Evolutionary conservation across 2,888 invertebrate species (phyloP).

Genomic region (Mycalesis mineus): DNA sequence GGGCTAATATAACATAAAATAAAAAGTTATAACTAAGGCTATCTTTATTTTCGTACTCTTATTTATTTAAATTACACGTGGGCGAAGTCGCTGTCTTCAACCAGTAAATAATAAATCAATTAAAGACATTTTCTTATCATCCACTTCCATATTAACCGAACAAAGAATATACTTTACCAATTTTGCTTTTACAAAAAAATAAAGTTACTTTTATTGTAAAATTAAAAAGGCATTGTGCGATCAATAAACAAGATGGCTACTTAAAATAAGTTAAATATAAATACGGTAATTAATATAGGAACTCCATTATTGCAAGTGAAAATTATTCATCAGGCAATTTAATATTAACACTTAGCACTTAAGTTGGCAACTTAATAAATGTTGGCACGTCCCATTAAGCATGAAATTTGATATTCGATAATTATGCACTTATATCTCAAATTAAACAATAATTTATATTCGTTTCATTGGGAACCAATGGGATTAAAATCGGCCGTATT

Average conservation of each 20-base stretch:
- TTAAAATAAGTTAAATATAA: neutral
- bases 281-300: neutral
- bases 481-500: neutral
- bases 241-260: neutral
- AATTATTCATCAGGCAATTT: neutral
- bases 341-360: neutral
- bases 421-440: neutral
- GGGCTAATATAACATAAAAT: no score
- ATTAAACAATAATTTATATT: neutral
- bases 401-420: neutral
- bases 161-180: no score
- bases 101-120: no score
- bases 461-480: neutral
- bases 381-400: neutral
- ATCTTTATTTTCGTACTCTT: no score
- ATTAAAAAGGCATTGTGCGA: no score
- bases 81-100: no score
- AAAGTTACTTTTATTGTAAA: no score
- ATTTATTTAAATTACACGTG: no score
- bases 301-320: neutral
- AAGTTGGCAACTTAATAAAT: conserved; percentile 1
- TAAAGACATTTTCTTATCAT: no score
- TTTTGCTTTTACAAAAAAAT: no score
- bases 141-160: no score
- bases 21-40: no score